Conservation (phyloP, 2,888 invertebrate genomes). For the Opisthograptis luteolata region DNA sequence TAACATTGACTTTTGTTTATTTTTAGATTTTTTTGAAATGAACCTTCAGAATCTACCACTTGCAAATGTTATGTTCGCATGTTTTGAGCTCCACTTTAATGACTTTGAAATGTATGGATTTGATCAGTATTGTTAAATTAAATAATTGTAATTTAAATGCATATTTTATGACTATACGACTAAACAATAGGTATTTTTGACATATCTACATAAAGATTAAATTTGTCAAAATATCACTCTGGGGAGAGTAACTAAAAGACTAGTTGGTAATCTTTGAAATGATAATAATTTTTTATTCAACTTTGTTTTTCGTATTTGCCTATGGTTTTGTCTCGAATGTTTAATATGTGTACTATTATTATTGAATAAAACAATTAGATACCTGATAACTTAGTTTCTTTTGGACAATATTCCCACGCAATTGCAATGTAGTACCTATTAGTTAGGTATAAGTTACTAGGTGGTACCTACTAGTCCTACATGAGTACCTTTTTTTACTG, state of each 20-base stretch:
- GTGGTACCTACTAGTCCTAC: no score
- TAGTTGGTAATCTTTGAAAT: constrained; percentile 41
- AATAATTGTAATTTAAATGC: not conserved
- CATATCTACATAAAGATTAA: not conserved
- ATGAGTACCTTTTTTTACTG: no score
- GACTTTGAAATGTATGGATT: constrained; percentile 18
- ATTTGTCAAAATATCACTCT: constrained; percentile 31
- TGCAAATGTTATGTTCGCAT: not conserved
- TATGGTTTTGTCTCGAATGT: constrained; percentile 52
- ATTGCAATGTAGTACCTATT: no score
- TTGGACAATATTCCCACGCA: no score
- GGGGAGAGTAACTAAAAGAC: constrained; percentile 74
- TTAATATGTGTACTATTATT: constrained; percentile 36
- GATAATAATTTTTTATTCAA: constrained; percentile 36
- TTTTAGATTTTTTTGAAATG: constrained; percentile 1
- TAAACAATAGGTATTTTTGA: no score
- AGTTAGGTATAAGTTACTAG: no score
- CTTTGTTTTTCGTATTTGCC: constrained; percentile 5
- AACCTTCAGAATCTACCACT: not conserved
- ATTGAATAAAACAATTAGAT: constrained; percentile 40
- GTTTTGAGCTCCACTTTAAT: not conserved
- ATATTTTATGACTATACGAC: not conserved
- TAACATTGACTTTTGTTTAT: constrained; percentile 1
- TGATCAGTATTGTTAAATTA: constrained; percentile 55
- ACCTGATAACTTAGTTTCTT: no score